Base-by-base conservation (phyloP, 2,113 vertebrate genomes). In the Lamprotornis superbus region DNA sequence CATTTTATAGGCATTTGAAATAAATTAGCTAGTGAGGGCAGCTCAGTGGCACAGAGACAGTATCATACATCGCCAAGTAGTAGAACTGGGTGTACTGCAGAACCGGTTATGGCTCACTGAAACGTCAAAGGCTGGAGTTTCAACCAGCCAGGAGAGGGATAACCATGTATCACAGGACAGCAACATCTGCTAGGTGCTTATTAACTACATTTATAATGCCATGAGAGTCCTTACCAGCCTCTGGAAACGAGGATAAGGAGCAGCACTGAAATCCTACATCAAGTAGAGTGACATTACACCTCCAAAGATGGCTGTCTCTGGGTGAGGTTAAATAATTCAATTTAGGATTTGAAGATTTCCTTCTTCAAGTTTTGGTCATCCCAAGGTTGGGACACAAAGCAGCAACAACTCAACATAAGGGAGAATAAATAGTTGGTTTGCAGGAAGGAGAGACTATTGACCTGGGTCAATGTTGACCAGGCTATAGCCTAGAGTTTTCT, bases 1-100 rank as follows among this genome's bases (percentile, higher is more conserved):
- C 60, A 87, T 97, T 95, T 95, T 96, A 96, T 89, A 89, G 89
- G 75, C 86, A 95, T 95, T 97, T 97, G 84, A 90, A 96, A 96
- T 96, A 97, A 96, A 97, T 98, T 96, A 96, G 84, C 68, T 67
- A 31, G 83, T 46, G 78, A 93, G 83, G 87, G 75, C 90, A 94
- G 56, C 75, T 95, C 46, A 61, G 75, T 80, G 63, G 80, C 77
- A 87, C 53, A 80, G 47, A 94, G 37, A 74, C 12, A 44, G 47
- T 12, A 39, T 84, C 33, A 19, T 31, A 49, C 86, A 92, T 37
- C 80, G 89, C 59, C 89, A 91, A 88, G 39, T 28, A 63, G 52
- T 5, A 69, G 79, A 83, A 75, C 59, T 44, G n/a, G 12, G 15
- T 74, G 7, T 15, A 28, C 46, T 39, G 21, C 75, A 91, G 83